Conservation (phyloP, 2,888 invertebrate genomes). For the Thymelicus lineola region DNA sequence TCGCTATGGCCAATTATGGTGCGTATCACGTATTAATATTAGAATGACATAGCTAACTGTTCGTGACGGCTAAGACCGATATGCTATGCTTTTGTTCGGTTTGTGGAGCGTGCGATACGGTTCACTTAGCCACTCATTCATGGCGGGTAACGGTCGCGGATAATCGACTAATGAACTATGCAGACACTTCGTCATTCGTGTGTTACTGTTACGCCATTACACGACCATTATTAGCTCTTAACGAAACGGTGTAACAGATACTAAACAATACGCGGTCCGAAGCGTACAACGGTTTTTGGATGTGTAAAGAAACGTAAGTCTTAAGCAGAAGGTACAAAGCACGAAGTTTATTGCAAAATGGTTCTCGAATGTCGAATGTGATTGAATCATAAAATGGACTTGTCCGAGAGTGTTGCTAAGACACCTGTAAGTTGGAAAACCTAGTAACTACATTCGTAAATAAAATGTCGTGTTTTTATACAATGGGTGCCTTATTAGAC, state of each 20-base stretch:
- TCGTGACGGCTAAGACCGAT: slow-evolving; percentile 42
- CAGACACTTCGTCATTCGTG: slow-evolving; percentile 22
- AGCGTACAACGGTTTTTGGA: not conserved
- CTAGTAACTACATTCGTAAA: no score
- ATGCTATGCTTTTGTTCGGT: slow-evolving; percentile 40
- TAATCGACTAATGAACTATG: slow-evolving; percentile 39
- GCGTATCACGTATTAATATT: slow-evolving; percentile 32
- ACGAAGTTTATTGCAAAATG: no score
- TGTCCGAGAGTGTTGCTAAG: not conserved
- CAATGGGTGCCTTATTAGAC: no score
- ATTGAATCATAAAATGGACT: not conserved
- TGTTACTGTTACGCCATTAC: slow-evolving; percentile 31
- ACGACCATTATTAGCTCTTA: slow-evolving; percentile 14
- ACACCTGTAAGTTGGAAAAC: no score
- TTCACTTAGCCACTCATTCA: slow-evolving; percentile 51
- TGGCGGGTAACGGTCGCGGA: slow-evolving; percentile 43
- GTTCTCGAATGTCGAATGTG: not conserved
- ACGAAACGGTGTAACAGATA: slow-evolving; percentile 29
- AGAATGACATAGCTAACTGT: slow-evolving; percentile 35
- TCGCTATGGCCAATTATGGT: slow-evolving; percentile 27
- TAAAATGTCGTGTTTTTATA: no score
- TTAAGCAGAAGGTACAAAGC: not conserved
- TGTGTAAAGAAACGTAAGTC: not conserved
- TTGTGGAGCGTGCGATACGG: slow-evolving; percentile 62
- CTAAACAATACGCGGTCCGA: slow-evolving; percentile 5